Base-by-base conservation (phyloP, 2,888 invertebrate genomes). In the Dinocampus coccinellae region DNA sequence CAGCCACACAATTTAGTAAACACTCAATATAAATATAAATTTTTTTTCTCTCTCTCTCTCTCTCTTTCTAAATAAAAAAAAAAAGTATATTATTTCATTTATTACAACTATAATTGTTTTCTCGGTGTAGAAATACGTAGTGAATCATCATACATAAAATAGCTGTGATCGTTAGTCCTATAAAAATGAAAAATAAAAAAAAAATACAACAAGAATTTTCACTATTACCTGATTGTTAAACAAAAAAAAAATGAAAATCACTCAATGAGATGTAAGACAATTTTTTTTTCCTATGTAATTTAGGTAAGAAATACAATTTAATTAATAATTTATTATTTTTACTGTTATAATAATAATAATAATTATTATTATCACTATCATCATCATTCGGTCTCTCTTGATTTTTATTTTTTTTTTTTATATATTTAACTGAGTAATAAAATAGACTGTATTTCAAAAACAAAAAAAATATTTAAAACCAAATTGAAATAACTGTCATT, bases 81-180 rank as follows among this genome's bases (percentile, higher is more conserved):
- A n/a, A 3, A 9, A 7, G 0, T 4, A 6, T 42, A 16, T 42
- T 42, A 16, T 47, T n/a, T 47, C 16, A 60, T n/a, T 29, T 11
- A 60, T 60, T 34, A 16, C 20, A 34, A 33, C 29, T 29, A n/a
- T 29, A 10, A 60, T 36, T 24, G 34, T 33, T 57, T 39, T 29
- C 33, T 52, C 52, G 26, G 29, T 69, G 42, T 26, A 55, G 42
- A 55, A 39, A 39, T 11, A 69, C 53, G 62, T 60, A 36, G 53
- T 53, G 52, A 63, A 62, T 34, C 53, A 65, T 55, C 65, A 52
- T 47, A 64, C 81, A 79, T 84, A 83, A 80, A 83, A 83, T 86
- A 86, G 85, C 86, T 86, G 85, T 86, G 86, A 86, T 86, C 82
- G 81, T 83, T 83, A 82, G 73, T 71, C 70, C 74, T 73, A 63